Evolutionary conservation across 2,888 invertebrate species (phyloP).

Genomic region (Ypsolopha scabrella): DNA sequence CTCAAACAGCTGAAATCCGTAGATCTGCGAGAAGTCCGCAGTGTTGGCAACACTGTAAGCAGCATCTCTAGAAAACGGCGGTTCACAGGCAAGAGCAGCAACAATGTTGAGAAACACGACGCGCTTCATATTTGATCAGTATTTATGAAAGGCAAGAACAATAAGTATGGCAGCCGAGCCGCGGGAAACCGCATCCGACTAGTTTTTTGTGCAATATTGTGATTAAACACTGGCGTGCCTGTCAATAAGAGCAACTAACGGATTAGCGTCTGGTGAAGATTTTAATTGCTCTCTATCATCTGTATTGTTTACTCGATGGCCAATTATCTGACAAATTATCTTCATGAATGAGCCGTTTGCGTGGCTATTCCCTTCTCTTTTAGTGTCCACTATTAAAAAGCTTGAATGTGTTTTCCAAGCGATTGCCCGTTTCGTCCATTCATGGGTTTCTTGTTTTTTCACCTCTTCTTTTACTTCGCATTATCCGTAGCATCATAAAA

Average conservation of each 20-base stretch:
- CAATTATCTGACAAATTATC: too few species aligned
- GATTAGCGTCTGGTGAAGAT: constrained; percentile 1
- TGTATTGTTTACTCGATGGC: too few species aligned
- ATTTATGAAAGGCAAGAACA: constrained; percentile 56
- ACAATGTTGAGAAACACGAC: constrained; percentile 58
- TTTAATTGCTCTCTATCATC: too few species aligned
- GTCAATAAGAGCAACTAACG: constrained; percentile 5
- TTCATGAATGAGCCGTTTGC: not conserved
- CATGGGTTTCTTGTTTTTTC: too few species aligned
- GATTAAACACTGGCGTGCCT: constrained; percentile 10
- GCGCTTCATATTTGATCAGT: constrained; percentile 36
- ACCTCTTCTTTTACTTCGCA: too few species aligned
- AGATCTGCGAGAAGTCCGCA: not conserved
- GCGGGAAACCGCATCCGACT: constrained; percentile 38
- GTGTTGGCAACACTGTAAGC: not conserved
- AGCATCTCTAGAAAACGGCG: constrained; percentile 4
- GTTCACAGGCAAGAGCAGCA: constrained; percentile 15
- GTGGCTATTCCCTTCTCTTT: too few species aligned
- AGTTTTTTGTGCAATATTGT: constrained; percentile 32
- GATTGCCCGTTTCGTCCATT: too few species aligned
- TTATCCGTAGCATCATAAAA: too few species aligned
- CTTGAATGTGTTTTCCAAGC: too few species aligned
- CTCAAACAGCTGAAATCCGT: too few species aligned
- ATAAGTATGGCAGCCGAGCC: constrained; percentile 42
- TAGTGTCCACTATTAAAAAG: too few species aligned